Base-by-base conservation (phyloP, 2,888 invertebrate genomes). In the Schizotus pectinicornis region DNA sequence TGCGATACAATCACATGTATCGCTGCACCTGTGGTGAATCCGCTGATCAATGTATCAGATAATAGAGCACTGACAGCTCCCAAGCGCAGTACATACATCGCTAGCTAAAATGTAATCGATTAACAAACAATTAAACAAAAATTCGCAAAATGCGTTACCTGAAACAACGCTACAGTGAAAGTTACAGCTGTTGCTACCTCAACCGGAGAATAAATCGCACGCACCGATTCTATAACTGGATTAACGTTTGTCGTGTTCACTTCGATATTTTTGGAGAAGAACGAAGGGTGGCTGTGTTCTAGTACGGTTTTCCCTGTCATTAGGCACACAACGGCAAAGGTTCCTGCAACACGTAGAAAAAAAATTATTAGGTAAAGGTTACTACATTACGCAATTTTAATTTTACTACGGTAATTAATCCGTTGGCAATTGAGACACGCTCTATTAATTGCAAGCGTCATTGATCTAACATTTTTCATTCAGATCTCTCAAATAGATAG, bases 231-330 rank as follows among this genome's bases (percentile, higher is more conserved):
- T 36, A 56, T 49, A 12, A 43, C n/a, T 34, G 50, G 45, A 45
- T 45, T 56, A 39, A 63, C 59, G 9, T 36, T 31, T n/a, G 66
- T 65, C 7, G 37, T 41, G 39, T 64, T 68, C 11, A 49, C 46
- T 37, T 46, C 36, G n/a, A 32, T 9, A 31, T 56, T 56, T 36
- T 63, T 62, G 1, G 56, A 46, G 30, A 76, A 71, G 58, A 68
- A 71, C 1, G 64, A 56, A n/a, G 73, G 74, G 58, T 78, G 70
- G 55, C 75, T 76, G 46, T 78, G 67, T 58, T 72, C 73, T 48
- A 83, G 72, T 8, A 92, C 90, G 7, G 89, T 87, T 82, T 92
- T 92, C 48, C 94, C 94, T 3, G 92, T 88, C 95, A 97, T 95
- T 58, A 97, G 83, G 77, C 93, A 91, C 47, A 92, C 87, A 0